phyloP scores from a whole-genome alignment of 2,888 invertebrate genomes.

The Dioctria rufipes region DNA sequence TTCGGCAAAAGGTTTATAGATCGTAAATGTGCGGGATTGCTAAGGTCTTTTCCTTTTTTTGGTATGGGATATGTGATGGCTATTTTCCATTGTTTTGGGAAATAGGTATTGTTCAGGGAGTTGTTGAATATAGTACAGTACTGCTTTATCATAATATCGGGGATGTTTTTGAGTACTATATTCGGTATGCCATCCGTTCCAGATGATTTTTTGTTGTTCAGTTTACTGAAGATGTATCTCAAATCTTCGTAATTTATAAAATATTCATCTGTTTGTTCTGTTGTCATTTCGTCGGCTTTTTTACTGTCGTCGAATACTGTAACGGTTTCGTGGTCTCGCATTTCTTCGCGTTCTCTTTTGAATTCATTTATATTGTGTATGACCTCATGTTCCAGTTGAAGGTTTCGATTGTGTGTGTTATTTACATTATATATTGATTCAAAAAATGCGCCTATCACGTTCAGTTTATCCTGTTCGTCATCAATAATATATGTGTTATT shows the following conservation, averaged over 20 bases:
- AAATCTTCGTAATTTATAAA: background rate
- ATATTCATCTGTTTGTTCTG: background rate
- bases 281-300: background rate
- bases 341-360: background rate
- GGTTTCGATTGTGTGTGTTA: background rate
- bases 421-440: too few species aligned
- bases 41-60: background rate
- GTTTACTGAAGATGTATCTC: background rate
- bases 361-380: background rate
- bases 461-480: too few species aligned
- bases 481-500: too few species aligned
- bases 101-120: background rate
- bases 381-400: background rate
- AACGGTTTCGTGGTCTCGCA: background rate
- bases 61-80: background rate
- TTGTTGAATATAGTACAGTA: background rate
- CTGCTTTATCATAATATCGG: background rate
- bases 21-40: too few species aligned
- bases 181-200: background rate
- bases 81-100: background rate
- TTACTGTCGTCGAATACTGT: background rate
- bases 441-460: too few species aligned
- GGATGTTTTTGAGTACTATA: background rate
- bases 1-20: too few species aligned
- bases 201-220: background rate